Conservation (phyloP, 2,113 vertebrate genomes). For the Grammomys dolichurus region DNA sequence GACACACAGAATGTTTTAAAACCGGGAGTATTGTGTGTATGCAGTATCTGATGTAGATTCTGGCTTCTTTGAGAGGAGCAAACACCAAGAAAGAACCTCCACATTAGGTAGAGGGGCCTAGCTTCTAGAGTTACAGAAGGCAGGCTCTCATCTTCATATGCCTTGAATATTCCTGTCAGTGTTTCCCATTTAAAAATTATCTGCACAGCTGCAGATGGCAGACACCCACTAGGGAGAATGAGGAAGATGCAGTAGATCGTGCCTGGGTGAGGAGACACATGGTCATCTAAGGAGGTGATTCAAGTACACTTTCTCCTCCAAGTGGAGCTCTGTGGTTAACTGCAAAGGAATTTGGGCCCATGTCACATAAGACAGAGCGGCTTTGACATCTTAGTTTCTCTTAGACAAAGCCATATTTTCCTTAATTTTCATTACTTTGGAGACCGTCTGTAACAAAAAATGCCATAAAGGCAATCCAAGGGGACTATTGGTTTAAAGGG, state of each 20-base stretch:
- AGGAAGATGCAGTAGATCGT: neutral
- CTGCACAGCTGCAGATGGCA: neutral
- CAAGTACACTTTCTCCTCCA: neutral
- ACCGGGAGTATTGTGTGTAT: neutral
- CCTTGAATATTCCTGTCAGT: neutral
- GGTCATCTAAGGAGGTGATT: neutral
- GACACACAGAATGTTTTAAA: neutral
- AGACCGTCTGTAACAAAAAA: neutral
- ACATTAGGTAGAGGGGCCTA: neutral
- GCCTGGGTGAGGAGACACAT: neutral
- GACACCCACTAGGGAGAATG: neutral
- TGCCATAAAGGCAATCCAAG: constrained; percentile 56
- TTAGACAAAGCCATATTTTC: neutral
- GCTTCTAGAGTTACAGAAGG: neutral
- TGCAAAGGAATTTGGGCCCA: neutral
- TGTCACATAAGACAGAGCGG: neutral
- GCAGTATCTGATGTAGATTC: neutral
- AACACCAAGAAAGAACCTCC: neutral
- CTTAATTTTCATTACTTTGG: constrained; percentile 42
- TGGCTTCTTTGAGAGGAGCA: neutral
- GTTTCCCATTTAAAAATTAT: neutral
- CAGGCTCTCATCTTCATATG: neutral
- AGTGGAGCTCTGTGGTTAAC: neutral
- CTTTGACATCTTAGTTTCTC: constrained; percentile 6
- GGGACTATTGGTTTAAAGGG: constrained; percentile 36